Evolutionary conservation across 1,140 invertebrate genomes (phyloP).

Genomic region (Acromyrmex charruanus): DNA sequence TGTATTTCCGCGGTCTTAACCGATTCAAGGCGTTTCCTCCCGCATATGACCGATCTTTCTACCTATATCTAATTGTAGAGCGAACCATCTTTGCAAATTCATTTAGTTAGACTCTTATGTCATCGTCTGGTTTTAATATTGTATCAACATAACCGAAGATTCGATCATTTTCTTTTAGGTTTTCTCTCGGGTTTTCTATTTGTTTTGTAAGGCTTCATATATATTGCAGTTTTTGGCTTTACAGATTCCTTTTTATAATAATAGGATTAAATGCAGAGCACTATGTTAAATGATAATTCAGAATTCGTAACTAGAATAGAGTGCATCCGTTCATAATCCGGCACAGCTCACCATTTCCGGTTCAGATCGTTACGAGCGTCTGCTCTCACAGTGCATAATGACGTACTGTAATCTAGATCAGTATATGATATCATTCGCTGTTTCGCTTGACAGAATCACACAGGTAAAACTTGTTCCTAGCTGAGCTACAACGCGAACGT

Average conservation of each 20-base stretch:
- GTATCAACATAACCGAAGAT: background rate
- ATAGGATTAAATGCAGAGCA: background rate
- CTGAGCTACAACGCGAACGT: background rate
- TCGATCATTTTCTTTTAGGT: conserved; percentile 34
- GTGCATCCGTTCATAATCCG: conserved; percentile 37
- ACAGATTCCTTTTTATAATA: background rate
- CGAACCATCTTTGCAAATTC: conserved; percentile 50
- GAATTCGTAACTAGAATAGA: conserved; percentile 25
- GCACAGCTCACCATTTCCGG: conserved; percentile 23
- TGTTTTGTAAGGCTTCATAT: too few species aligned
- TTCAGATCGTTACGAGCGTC: conserved; percentile 67
- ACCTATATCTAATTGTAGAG: conserved; percentile 32
- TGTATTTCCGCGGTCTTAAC: conserved; percentile 67
- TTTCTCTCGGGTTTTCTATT: background rate
- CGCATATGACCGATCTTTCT: conserved; percentile 70
- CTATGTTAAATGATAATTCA: background rate
- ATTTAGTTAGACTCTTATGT: conserved; percentile 49
- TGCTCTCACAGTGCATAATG: conserved; percentile 71
- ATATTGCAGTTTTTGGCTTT: too few species aligned
- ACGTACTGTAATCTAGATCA: conserved; percentile 65
- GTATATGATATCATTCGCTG: conserved; percentile 41
- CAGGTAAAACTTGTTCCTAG: conserved; percentile 18
- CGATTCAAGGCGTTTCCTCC: conserved; percentile 70
- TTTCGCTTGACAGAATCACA: conserved; percentile 19
- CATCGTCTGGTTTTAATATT: conserved; percentile 58